A percentile compares a stretch with the other conserved stretches of the same genome.
These are phyloP conservation scores for Eupsittula cactorum DNA, from an alignment of 2,113 vertebrate species.

Conservation along the genomic window DNA sequence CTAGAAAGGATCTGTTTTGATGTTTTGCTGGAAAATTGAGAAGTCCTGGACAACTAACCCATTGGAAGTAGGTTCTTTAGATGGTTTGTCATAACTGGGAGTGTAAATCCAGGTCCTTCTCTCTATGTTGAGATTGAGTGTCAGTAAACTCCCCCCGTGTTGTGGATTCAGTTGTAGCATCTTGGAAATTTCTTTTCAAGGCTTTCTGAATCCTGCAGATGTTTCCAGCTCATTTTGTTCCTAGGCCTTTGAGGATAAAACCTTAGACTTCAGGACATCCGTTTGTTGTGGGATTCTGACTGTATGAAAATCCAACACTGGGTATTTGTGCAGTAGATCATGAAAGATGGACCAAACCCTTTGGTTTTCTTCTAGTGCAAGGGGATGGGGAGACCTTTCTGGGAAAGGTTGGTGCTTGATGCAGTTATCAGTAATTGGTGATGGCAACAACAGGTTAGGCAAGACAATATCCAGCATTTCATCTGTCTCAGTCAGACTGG, in stretches of 20 bases:
- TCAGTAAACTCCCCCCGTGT: not conserved
- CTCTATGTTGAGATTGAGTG: not conserved
- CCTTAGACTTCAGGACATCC: not conserved
- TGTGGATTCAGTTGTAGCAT: not conserved
- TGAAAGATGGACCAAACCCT: not conserved
- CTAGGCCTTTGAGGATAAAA: not conserved
- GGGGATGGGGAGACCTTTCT: not conserved
- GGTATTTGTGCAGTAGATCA: not conserved
- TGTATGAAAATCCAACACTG: not conserved
- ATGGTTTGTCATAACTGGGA: not conserved
- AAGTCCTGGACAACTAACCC: not conserved
- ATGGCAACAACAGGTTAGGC: not conserved
- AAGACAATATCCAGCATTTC: not conserved
- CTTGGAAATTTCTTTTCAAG: not conserved
- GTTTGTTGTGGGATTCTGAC: not conserved
- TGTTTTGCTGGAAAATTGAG: not conserved
- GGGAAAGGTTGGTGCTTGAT: not conserved
- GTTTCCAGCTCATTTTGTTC: not conserved
- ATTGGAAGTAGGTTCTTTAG: not conserved
- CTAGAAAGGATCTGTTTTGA: not conserved
- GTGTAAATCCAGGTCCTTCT: not conserved
- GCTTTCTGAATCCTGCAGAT: not conserved
- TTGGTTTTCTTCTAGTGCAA: not conserved
- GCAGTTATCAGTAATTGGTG: not conserved
- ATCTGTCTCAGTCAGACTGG: not conserved